Percentiles rank a stretch among this genome's conserved stretches.
Conservation (phyloP, 1,140 invertebrate species). For the Trachymyrmex cornetzi region DNA sequence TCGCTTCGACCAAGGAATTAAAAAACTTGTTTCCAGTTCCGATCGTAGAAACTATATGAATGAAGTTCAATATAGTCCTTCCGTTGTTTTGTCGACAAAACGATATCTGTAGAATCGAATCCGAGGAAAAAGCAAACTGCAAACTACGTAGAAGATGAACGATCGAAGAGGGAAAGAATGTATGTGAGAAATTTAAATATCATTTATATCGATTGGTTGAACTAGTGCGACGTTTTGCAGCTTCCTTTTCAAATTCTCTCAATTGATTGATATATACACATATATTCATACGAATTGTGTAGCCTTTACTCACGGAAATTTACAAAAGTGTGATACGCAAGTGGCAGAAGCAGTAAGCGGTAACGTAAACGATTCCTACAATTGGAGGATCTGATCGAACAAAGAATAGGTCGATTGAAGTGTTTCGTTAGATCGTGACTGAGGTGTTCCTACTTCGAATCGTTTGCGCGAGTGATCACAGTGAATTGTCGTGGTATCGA, state of each 20-base stretch:
- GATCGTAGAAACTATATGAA: not conserved
- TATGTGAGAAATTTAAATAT: conserved; percentile 29
- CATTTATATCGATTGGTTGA: conserved; percentile 26
- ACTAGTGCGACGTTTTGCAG: not conserved
- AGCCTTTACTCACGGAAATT: not conserved
- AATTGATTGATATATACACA: not conserved
- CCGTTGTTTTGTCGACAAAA: not conserved
- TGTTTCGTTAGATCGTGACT: not conserved
- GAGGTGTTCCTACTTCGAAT: not conserved
- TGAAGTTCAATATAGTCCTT: not conserved
- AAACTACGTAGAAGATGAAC: conserved; percentile 35
- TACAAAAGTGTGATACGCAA: conserved; percentile 11
- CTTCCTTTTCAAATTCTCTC: conserved; percentile 25
- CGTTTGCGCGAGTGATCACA: not conserved
- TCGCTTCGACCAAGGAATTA: conserved; percentile 1
- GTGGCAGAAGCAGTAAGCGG: not conserved
- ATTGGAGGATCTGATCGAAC: not conserved
- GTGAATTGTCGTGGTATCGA: not conserved
- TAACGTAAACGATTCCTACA: not conserved
- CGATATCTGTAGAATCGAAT: not conserved
- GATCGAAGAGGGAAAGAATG: conserved; percentile 30
- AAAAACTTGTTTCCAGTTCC: not conserved
- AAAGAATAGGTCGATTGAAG: not conserved
- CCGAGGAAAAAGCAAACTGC: not conserved
- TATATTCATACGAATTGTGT: not conserved